Conservation (phyloP, 2,888 invertebrate genomes). For the Prosopocoilus inquinatus region DNA sequence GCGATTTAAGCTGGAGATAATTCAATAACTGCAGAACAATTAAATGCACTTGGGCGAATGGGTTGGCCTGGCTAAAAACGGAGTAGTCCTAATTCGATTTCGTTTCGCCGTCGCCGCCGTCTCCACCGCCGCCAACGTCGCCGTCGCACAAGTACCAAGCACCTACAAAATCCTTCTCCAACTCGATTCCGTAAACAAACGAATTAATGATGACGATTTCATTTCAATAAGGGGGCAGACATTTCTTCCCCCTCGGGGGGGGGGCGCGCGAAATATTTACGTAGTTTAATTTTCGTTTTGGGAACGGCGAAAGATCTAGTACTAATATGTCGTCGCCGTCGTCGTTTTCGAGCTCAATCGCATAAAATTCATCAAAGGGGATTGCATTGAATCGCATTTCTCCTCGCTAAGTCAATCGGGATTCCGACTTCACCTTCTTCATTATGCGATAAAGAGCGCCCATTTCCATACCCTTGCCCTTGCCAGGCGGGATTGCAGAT, state of each 20-base stretch:
- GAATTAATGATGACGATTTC: too few species aligned
- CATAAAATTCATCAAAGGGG: slow-evolving; percentile 50
- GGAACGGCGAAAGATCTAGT: too few species aligned
- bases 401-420: slow-evolving; percentile 29
- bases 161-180: not conserved
- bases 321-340: too few species aligned
- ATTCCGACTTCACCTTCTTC: slow-evolving; percentile 43
- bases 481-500: slow-evolving; percentile 46
- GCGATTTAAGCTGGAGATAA: slow-evolving; percentile 36
- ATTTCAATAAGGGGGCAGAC: too few species aligned
- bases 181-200: too few species aligned
- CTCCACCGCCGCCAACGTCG: too few species aligned
- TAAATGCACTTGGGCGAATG: slow-evolving; percentile 43
- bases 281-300: too few species aligned
- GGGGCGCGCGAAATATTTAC: too few species aligned
- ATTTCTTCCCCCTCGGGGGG: too few species aligned
- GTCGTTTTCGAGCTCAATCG: slow-evolving; percentile 35
- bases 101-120: slow-evolving; percentile 8
- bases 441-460: slow-evolving; percentile 44
- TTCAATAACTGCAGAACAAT: slow-evolving; percentile 42
- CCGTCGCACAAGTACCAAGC: slow-evolving; percentile 1
- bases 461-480: slow-evolving; percentile 42
- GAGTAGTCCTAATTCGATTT: slow-evolving; percentile 27
- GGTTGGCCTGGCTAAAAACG: slow-evolving; percentile 36
- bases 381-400: slow-evolving; percentile 25